These are phyloP conservation scores for Drosophila crucigera DNA, from an alignment of 2,888 invertebrate genomes.

Conservation along the genomic window DNA sequence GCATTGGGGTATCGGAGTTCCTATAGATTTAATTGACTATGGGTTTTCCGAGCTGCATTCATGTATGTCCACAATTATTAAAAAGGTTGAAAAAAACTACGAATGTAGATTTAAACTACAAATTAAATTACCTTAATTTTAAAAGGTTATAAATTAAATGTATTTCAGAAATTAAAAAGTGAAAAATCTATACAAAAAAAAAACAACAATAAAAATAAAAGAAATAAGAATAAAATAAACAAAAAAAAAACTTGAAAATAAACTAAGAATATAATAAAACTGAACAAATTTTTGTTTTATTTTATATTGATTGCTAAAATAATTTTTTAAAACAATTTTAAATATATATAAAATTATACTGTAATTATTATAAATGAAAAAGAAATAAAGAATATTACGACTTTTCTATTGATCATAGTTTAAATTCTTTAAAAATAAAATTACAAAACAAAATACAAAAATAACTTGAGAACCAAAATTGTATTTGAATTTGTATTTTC, in stretches of 20 bases:
- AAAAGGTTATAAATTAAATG: background rate
- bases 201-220: background rate
- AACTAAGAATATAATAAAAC: background rate
- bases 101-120: background rate
- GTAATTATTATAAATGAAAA: too few species aligned
- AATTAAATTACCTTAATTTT: too few species aligned
- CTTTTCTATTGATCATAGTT: background rate
- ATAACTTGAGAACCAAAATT: background rate
- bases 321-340: background rate
- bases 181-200: background rate
- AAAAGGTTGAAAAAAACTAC: background rate
- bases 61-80: background rate
- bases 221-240: background rate
- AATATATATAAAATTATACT: background rate
- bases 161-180: background rate
- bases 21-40: background rate
- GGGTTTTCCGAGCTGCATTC: background rate
- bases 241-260: background rate
- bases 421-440: background rate
- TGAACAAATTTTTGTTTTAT: fast-evolving
- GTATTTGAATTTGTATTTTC: background rate
- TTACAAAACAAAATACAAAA: background rate
- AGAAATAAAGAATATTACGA: background rate
- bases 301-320: background rate
- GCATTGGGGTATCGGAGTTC: constrained; percentile 15